A percentile compares a stretch with the other conserved stretches of the same genome.
Conservation (phyloP, 1,140 invertebrate species). For the Goniozus legneri region DNA sequence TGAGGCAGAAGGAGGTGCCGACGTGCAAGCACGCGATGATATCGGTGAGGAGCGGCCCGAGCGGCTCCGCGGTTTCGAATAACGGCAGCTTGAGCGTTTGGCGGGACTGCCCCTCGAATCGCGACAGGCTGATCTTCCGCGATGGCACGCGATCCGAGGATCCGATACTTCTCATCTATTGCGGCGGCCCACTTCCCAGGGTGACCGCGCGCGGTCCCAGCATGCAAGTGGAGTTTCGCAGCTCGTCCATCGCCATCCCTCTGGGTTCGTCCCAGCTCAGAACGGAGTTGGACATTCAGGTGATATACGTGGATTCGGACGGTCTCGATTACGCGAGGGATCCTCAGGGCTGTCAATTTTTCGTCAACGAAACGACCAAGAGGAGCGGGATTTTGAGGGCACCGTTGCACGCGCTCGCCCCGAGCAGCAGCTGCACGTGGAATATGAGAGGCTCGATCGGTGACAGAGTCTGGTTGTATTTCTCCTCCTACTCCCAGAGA, state of each 20-base stretch:
- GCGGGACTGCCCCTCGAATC: slow-evolving; percentile 76
- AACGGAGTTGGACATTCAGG: slow-evolving; percentile 80
- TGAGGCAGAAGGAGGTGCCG: slow-evolving; percentile 77
- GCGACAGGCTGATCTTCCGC: slow-evolving; percentile 81
- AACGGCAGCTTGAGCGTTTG: slow-evolving; percentile 71
- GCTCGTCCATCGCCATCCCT: slow-evolving; percentile 71
- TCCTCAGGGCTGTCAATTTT: slow-evolving; percentile 53
- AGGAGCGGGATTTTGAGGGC: slow-evolving; percentile 65
- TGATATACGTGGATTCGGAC: slow-evolving; percentile 83
- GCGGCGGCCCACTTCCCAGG: slow-evolving; percentile 76
- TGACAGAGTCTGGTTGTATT: slow-evolving; percentile 84
- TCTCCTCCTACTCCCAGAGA: slow-evolving; percentile 75
- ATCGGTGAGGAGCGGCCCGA: slow-evolving; percentile 56
- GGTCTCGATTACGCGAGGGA: slow-evolving; percentile 66
- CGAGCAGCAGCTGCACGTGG: slow-evolving; percentile 83
- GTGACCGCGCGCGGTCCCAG: slow-evolving; percentile 68
- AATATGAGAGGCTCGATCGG: slow-evolving; percentile 73
- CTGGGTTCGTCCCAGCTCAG: slow-evolving; percentile 64
- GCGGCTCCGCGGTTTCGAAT: slow-evolving; percentile 47
- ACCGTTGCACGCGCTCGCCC: slow-evolving; percentile 77
- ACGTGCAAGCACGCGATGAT: slow-evolving; percentile 88
- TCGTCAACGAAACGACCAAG: slow-evolving; percentile 53
- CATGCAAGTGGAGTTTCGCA: slow-evolving; percentile 84
- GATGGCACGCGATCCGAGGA: slow-evolving; percentile 78
- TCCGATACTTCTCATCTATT: slow-evolving; percentile 79